Conservation (phyloP, 1,140 invertebrate species). For the Ceratina calcarata region DNA sequence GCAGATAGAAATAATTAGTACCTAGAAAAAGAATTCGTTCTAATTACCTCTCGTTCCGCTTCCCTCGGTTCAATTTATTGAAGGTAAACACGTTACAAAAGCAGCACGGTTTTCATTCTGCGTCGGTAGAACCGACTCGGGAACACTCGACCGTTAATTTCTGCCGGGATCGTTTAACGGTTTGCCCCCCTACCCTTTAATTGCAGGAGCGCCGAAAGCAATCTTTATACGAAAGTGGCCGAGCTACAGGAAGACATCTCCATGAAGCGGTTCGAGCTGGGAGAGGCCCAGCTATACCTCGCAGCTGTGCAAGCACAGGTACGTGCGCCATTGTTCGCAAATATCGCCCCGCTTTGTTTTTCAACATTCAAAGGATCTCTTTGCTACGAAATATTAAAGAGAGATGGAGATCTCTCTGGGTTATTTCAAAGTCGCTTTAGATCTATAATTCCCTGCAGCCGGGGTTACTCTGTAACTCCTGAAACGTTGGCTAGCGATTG, state of each 20-base stretch:
- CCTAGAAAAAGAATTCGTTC: not conserved
- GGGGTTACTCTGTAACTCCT: too few species aligned
- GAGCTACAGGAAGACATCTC: conserved; percentile 97
- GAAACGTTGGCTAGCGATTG: too few species aligned
- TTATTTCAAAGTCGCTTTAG: too few species aligned
- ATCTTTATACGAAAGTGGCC: conserved; percentile 95
- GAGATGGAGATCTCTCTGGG: too few species aligned
- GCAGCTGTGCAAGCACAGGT: conserved; percentile 94
- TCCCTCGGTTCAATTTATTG: conserved; percentile 3
- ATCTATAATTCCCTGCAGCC: too few species aligned
- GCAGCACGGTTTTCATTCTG: not conserved
- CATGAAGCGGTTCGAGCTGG: conserved; percentile 94
- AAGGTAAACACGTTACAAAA: conserved; percentile 25
- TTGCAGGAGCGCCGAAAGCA: conserved; percentile 88
- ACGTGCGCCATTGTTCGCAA: conserved; percentile 50
- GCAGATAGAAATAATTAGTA: conserved; percentile 14
- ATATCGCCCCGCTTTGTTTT: not conserved
- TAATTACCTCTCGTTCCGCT: conserved; percentile 11
- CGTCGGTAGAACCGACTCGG: not conserved
- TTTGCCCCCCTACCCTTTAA: conserved; percentile 1
- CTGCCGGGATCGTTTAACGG: conserved; percentile 5
- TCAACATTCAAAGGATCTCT: not conserved
- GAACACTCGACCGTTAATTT: conserved; percentile 4
- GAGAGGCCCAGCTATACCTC: conserved; percentile 93
- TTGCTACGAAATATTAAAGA: too few species aligned